Conservation (phyloP, 2,888 invertebrate species). For the Eupsilia transversa region DNA sequence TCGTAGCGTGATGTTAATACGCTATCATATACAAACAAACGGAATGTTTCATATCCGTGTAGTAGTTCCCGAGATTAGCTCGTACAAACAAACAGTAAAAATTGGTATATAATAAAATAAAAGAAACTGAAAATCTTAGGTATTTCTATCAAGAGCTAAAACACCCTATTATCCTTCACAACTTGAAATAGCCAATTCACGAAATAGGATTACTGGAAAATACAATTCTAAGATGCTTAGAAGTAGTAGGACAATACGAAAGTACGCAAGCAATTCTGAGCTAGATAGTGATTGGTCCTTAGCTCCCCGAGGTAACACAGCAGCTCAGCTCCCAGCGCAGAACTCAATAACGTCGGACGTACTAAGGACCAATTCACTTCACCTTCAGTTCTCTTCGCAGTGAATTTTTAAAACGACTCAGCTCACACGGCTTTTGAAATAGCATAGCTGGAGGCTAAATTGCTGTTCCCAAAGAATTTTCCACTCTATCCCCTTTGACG, state of each 20-base stretch:
- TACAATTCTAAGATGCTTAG: conserved; percentile 32
- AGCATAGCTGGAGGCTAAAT: conserved; percentile 42
- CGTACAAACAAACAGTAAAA: too few relatives aligned
- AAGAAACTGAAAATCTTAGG: not conserved
- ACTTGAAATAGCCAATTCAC: conserved; percentile 38
- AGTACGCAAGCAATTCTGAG: conserved; percentile 28
- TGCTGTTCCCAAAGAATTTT: conserved; percentile 37
- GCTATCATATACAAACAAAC: too few relatives aligned
- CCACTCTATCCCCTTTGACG: conserved; percentile 27
- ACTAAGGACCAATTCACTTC: conserved; percentile 62
- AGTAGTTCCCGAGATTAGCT: too few relatives aligned
- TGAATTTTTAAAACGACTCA: conserved; percentile 64
- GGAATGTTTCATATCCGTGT: too few relatives aligned
- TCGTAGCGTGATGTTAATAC: too few relatives aligned
- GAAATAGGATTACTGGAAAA: conserved; percentile 40
- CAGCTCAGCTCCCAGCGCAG: conserved; percentile 9
- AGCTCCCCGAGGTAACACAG: conserved; percentile 21
- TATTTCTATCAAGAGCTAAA: conserved; percentile 26
- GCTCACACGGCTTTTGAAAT: conserved; percentile 58
- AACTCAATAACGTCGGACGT: conserved; percentile 50
- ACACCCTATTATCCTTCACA: conserved; percentile 14
- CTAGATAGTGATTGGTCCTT: conserved; percentile 51
- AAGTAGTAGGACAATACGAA: conserved; percentile 24
- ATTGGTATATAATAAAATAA: not conserved
- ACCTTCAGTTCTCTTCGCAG: conserved; percentile 45